Evolutionary conservation across 2,113 vertebrate species (phyloP), one percentile per base, ranked within the genome.

Genomic region (Charina bottae): DNA sequence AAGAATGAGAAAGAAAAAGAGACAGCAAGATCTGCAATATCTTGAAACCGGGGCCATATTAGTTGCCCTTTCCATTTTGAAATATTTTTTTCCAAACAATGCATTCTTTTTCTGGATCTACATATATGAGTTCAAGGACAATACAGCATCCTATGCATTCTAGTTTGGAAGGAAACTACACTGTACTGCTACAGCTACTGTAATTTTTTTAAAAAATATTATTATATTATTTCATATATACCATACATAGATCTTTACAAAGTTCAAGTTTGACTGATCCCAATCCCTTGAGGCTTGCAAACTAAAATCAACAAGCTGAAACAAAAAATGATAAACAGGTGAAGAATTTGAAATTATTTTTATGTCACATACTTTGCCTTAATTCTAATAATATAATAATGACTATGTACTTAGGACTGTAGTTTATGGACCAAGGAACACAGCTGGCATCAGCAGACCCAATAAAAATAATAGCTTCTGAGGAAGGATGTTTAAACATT

Each of bases 271-370:
- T 86, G 85, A 86, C 28, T 55, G 53, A 54, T 86, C 26, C 3
- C 49, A 19, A 33, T n/a, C 15, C 15, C 15, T 19, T 54, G 28
- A 54, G 13, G 12, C 49, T 55, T 54, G 7, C 6, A 85, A 46
- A 54, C 12, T 54, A 54, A 85, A 12, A 17, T 55, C 24, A n/a
- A 55, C 17, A 7, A 86, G 2, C 6, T 56, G 15, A 55, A 86
- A 21, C 54, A 19, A 55, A 55, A 26, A 12, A 53, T n/a, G 15
- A 86, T 49, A 10, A 86, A 86, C 17, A 56, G 26, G 84, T 28
- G 28, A 86, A 86, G 53, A n/a, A 19, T n/a, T n/a, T n/a, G 26
- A 86, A 86, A 86, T 33, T 86, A 86, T 86, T 86, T n/a, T n/a
- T 53, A 42, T 78, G 33, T 37, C 33, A 78, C 72, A 19, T 55